Percentiles rank a stretch among this genome's conserved stretches.
Conservation (phyloP, 1,140 invertebrate species). For the Scylla paramamosain region DNA sequence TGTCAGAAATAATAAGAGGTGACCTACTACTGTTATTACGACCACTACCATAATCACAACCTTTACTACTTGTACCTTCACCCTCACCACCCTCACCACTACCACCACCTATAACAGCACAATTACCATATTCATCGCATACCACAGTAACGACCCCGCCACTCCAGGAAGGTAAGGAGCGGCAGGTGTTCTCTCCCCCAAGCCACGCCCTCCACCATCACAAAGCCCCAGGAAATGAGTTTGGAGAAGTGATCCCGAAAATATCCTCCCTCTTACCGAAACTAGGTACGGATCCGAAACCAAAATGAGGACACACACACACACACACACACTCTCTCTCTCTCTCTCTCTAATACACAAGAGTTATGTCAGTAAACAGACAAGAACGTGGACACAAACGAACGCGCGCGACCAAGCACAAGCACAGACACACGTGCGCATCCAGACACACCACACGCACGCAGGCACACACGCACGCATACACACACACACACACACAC, state of each 20-base stretch:
- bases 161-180: no score
- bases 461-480: background rate
- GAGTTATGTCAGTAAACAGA: no score
- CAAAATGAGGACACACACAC: no score
- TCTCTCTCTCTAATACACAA: background rate
- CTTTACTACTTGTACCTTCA: background rate
- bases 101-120: background rate
- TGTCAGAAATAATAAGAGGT: no score
- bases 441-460: background rate
- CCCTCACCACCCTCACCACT: background rate
- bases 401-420: no score
- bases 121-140: slow-evolving; percentile 1
- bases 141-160: no score
- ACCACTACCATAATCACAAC: background rate
- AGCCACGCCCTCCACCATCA: no score
- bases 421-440: background rate
- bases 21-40: background rate
- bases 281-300: no score
- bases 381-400: no score
- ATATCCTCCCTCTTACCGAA: no score
- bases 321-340: background rate
- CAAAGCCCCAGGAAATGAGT: background rate
- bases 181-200: no score
- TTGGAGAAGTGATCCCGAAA: background rate
- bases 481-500: slow-evolving; percentile 33